These are phyloP conservation scores for Unio pictorum DNA, from an alignment of 2,888 invertebrate species.

Conservation along the genomic window DNA sequence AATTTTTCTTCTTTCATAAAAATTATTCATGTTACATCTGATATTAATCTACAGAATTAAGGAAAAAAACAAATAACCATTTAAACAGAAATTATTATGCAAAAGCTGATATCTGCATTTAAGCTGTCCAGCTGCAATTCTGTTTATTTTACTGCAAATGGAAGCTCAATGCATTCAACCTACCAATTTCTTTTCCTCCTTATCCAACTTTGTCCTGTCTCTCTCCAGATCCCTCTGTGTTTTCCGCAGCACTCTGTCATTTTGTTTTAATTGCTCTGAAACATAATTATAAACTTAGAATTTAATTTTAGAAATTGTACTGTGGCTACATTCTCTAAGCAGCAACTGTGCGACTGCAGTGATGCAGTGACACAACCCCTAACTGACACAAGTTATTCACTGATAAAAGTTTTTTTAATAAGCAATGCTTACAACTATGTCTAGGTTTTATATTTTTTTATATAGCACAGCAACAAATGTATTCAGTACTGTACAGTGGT, in stretches of 20 bases:
- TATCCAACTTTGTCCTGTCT: conserved; percentile 85
- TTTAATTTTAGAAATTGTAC: background rate
- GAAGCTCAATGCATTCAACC: conserved; percentile 38
- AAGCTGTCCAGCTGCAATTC: no score
- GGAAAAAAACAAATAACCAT: background rate
- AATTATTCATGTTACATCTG: background rate
- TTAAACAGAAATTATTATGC: no score
- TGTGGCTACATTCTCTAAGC: background rate
- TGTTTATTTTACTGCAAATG: no score
- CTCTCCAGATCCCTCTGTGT: conserved; percentile 88
- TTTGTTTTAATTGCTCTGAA: conserved; percentile 86
- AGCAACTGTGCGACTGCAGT: background rate
- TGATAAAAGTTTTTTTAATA: no score
- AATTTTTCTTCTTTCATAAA: no score
- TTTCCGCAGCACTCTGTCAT: conserved; percentile 85
- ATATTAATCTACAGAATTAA: background rate
- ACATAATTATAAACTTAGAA: conserved; percentile 6
- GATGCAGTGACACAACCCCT: no score
- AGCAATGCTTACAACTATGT: no score
- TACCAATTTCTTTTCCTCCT: conserved; percentile 91
- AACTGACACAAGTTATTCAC: background rate
- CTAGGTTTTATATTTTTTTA: no score
- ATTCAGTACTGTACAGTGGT: no score
- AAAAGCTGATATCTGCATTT: no score
- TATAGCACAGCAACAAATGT: no score